A percentile compares a stretch with the other conserved stretches of the same genome.
These are phyloP conservation scores for Eilema sororculum DNA, from an alignment of 2,888 invertebrate genomes.

Conservation along the genomic window DNA sequence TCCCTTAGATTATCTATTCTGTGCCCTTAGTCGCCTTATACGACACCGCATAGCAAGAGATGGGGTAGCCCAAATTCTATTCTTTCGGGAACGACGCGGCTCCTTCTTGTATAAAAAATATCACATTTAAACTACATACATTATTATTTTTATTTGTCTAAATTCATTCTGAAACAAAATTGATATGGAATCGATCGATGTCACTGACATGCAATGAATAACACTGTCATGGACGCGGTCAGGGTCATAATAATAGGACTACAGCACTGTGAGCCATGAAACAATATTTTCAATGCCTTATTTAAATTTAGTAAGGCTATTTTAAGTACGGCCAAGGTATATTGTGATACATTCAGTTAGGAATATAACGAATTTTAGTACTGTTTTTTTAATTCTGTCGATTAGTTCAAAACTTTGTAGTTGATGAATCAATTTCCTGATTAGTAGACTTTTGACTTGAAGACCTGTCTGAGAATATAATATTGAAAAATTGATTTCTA, in stretches of 20 bases:
- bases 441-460: not conserved
- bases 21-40: too few species aligned
- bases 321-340: not conserved
- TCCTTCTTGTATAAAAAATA: too few species aligned
- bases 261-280: slow-evolving; percentile 45
- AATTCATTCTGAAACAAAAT: slow-evolving; percentile 15
- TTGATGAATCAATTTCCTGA: not conserved
- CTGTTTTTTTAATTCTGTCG: not conserved
- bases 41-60: too few species aligned
- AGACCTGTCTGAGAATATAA: too few species aligned
- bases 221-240: slow-evolving; percentile 43
- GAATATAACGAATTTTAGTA: not conserved
- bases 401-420: not conserved
- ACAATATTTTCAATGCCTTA: slow-evolving; percentile 40
- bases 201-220: slow-evolving; percentile 44
- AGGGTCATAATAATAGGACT: slow-evolving; percentile 32
- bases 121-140: not conserved
- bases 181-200: slow-evolving; percentile 45
- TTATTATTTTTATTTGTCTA: not conserved
- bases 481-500: too few species aligned
- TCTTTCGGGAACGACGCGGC: too few species aligned
- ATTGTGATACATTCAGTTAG: not conserved
- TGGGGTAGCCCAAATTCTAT: too few species aligned
- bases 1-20: too few species aligned
- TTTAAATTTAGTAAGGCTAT: slow-evolving; percentile 24